Percentiles rank a stretch among this genome's conserved stretches.
Conservation (phyloP, 2,888 invertebrate species). For the Nemotelus nigrinus region DNA sequence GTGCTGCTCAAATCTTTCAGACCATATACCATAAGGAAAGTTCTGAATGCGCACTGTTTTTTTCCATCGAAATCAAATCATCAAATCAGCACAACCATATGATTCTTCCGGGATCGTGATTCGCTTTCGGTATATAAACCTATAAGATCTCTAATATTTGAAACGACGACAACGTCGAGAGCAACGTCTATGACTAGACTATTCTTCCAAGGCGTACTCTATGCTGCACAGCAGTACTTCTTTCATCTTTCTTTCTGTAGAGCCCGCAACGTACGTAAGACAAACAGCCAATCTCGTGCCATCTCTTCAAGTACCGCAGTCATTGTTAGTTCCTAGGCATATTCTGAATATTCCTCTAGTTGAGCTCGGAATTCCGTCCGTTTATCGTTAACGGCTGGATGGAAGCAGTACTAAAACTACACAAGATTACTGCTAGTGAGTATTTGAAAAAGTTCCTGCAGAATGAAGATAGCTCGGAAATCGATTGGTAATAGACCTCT, state of each 20-base stretch:
- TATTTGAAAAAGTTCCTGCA: background rate
- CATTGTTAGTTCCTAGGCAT: slow-evolving; percentile 19
- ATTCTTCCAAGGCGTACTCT: background rate
- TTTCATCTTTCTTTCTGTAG: slow-evolving; percentile 22
- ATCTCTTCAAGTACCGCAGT: slow-evolving; percentile 14
- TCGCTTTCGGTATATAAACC: slow-evolving; percentile 53
- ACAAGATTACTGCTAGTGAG: background rate
- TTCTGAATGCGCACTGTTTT: slow-evolving; percentile 42
- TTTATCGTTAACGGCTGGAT: slow-evolving; percentile 4
- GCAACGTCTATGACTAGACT: background rate
- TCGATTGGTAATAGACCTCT: slow-evolving; percentile 41
- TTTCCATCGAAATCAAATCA: slow-evolving; percentile 45
- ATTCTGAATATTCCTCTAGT: background rate
- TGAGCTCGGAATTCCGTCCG: background rate
- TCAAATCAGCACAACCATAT: slow-evolving; percentile 51
- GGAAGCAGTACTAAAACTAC: background rate
- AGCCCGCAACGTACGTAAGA: background rate
- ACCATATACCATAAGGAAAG: slow-evolving; percentile 3
- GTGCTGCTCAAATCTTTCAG: background rate
- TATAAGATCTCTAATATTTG: background rate
- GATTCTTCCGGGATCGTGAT: slow-evolving; percentile 64
- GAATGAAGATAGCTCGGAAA: slow-evolving; percentile 40
- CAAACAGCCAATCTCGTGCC: slow-evolving; percentile 31
- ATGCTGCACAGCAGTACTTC: background rate
- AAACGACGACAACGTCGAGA: background rate